A percentile compares a stretch with the other conserved stretches of the same genome.
Conservation (phyloP, 2,113 vertebrate species). For the Saccopteryx leptura region DNA sequence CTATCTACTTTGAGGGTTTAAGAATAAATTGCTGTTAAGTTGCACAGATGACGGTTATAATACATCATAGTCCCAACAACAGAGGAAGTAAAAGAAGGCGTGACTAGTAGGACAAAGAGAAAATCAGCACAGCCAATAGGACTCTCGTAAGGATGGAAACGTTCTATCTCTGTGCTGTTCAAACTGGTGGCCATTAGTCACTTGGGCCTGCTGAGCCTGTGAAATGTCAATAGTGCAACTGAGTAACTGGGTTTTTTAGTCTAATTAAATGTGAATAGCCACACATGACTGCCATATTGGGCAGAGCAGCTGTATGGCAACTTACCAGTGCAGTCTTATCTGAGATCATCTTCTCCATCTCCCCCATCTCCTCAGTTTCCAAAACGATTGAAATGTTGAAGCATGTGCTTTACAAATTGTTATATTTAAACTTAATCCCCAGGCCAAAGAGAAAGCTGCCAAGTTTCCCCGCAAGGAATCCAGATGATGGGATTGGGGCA, state of each 20-base stretch:
- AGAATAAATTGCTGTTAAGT: background rate
- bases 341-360: constrained; percentile 15
- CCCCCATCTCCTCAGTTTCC: background rate
- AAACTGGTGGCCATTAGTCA: background rate
- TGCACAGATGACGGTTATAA: background rate
- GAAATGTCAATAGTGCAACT: background rate
- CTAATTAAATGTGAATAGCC: constrained; percentile 42
- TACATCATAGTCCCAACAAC: background rate
- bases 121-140: background rate
- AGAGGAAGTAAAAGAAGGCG: background rate
- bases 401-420: constrained; percentile 74
- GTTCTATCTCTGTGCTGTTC: background rate
- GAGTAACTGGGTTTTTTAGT: constrained; percentile 27
- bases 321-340: constrained; percentile 65
- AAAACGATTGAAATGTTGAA: constrained; percentile 53
- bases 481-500: constrained; percentile 59
- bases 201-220: background rate
- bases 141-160: background rate
- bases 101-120: background rate
- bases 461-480: constrained; percentile 62
- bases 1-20: background rate
- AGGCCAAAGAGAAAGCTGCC: constrained; percentile 45
- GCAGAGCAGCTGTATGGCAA: background rate
- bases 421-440: constrained; percentile 71
- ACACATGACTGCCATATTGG: constrained; percentile 69